These are phyloP conservation scores for Drosophila putrida DNA, from an alignment of 2,888 invertebrate genomes.

Conservation along the genomic window DNA sequence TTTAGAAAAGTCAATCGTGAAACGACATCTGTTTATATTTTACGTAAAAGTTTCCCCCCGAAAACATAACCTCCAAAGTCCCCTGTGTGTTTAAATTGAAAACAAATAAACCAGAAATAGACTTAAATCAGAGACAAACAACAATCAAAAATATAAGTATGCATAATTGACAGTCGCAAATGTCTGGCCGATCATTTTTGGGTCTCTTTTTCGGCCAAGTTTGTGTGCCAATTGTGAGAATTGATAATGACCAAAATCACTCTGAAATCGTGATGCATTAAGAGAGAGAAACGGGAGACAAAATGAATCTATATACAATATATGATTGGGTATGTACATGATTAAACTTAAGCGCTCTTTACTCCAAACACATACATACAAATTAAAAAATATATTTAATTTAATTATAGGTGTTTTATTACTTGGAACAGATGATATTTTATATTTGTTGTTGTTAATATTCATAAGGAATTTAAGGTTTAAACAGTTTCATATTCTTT, in stretches of 20 bases:
- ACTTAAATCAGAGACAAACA: constrained; percentile 7
- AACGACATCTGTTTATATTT: constrained; percentile 49
- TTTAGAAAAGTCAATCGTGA: constrained; percentile 36
- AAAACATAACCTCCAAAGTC: constrained; percentile 72
- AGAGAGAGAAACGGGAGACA: constrained; percentile 11
- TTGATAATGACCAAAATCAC: constrained; percentile 37
- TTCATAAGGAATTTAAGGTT: no score
- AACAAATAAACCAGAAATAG: constrained; percentile 47
- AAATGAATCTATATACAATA: constrained; percentile 79
- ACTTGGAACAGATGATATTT: no score
- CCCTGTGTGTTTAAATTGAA: constrained; percentile 34
- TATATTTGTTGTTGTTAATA: no score
- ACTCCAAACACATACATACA: background rate
- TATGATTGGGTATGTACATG: constrained; percentile 82
- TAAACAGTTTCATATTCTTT: no score
- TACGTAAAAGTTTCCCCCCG: constrained; percentile 67
- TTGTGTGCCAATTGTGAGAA: constrained; percentile 16
- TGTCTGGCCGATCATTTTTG: constrained; percentile 36
- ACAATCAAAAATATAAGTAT: constrained; percentile 28
- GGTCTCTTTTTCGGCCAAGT: constrained; percentile 15
- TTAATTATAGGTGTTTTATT: no score
- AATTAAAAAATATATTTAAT: no score
- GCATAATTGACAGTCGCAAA: constrained; percentile 62
- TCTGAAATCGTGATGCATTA: background rate
- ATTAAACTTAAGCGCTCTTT: background rate